Base-by-base conservation (phyloP, 2,113 vertebrate species). In the Oreochromis aureus region DNA sequence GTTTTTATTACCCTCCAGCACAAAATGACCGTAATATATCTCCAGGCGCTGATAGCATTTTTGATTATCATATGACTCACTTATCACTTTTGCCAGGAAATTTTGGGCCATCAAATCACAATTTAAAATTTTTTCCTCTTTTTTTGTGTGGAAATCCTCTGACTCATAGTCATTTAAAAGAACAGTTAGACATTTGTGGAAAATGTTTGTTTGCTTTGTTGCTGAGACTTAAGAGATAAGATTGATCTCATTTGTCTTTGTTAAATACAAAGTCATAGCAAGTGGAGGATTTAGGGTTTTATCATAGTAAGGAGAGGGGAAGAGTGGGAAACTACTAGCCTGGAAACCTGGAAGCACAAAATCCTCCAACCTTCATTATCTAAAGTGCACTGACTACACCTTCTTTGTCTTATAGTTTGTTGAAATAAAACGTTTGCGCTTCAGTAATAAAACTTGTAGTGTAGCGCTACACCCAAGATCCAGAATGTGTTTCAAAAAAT, bases 381-480 rank as follows among this genome's bases (percentile, higher is more conserved):
- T 76, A 5, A 19, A 48, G 24, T 48, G 44, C 24, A 76, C 41
- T 0, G 6, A 76, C 4, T 73, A 27, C 9, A 76, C 41, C 15
- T 18, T 48, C 15, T 48, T 48, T 76, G 41, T 30, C 24, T 0
- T 73, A 10, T 27, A 73, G 22, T 0, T 27, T 27, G 22, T 0
- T 27, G 13, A 73, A 46, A 18, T 39, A 46, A 46, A 73, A 24
- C n/a, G 10, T 73, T 76, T 76, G 71, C 1, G 2, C 41, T 19
- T 11, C 41, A 76, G 44, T 18, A 18, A 48, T 48, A 76, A 48
- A 76, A 76, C 16, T 46, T 30, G 1, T 10, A 76, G 15, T 76
- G 71, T 18, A 76, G 6, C 18, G 3, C 24, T 32, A 30, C 22
- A 73, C 39, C 39, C 39, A 73, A 27, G 2, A 24, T 46, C 8